Percentiles rank a stretch among this genome's conserved stretches.
Conservation (phyloP, 2,113 vertebrate genomes). For the Collichthys lucidus region DNA sequence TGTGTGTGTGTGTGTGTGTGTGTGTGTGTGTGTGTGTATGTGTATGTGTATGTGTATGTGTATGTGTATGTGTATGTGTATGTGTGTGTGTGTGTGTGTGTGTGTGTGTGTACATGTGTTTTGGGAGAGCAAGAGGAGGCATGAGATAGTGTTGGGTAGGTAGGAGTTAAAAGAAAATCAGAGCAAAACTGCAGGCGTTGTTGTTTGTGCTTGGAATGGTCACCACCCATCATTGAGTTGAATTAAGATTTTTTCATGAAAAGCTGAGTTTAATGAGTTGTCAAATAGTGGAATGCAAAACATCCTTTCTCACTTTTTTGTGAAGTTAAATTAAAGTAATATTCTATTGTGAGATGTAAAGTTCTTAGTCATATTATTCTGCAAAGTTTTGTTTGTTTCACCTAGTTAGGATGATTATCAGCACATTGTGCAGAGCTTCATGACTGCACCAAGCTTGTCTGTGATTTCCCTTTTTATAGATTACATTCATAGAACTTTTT, state of each 20-base stretch:
- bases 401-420: neutral
- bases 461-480: too few species aligned
- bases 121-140: neutral
- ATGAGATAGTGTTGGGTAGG: neutral
- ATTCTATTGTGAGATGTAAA: neutral
- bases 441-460: too few species aligned
- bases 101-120: constrained; percentile 31
- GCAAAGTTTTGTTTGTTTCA: neutral
- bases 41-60: constrained; percentile 40
- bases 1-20: constrained; percentile 33
- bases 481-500: too few species aligned
- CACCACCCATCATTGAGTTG: neutral
- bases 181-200: neutral
- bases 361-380: neutral
- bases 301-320: too few species aligned
- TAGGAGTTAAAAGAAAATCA: constrained; percentile 21
- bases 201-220: neutral
- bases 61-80: constrained; percentile 42
- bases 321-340: neutral
- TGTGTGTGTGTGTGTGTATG: constrained; percentile 15
- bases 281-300: neutral
- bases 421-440: too few species aligned
- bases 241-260: neutral
- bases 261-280: neutral
- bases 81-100: constrained; percentile 20